Conservation (phyloP, 2,797 vertebrate species). For the Fistularia commersonii region DNA sequence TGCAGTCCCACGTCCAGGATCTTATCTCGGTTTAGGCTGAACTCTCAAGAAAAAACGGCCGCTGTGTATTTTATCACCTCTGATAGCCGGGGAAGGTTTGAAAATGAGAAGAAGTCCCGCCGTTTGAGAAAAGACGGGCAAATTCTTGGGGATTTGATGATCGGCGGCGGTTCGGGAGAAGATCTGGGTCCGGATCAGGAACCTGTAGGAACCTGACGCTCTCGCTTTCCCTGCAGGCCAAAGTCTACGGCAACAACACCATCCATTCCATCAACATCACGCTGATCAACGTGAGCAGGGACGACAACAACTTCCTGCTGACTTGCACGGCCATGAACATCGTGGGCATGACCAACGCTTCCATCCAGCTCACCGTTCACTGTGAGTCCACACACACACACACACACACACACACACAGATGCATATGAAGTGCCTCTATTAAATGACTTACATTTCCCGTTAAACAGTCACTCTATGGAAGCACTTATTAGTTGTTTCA, state of each 20-base stretch:
- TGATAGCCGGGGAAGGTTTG: too few species aligned
- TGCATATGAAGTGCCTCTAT: neutral
- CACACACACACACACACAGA: slow-evolving; percentile 9
- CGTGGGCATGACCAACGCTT: slow-evolving; percentile 94
- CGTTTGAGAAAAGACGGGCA: too few species aligned
- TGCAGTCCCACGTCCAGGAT: too few species aligned
- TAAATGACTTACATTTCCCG: slow-evolving; percentile 1
- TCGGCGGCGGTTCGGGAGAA: too few species aligned
- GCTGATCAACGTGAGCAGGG: slow-evolving; percentile 87
- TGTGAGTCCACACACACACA: slow-evolving; percentile 77
- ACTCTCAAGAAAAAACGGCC: too few species aligned
- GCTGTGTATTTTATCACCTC: too few species aligned
- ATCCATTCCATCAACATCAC: slow-evolving; percentile 91
- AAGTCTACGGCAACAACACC: slow-evolving; percentile 83
- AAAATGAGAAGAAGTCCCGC: too few species aligned
- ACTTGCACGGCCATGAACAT: slow-evolving; percentile 92
- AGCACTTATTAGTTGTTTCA: slow-evolving; percentile 21
- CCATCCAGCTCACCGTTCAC: slow-evolving; percentile 88
- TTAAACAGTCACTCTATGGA: neutral
- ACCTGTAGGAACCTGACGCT: too few species aligned
- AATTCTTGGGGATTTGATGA: too few species aligned
- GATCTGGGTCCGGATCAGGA: too few species aligned
- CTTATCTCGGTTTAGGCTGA: too few species aligned
- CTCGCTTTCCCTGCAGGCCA: slow-evolving; percentile 71
- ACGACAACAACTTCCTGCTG: slow-evolving; percentile 89